A percentile compares a stretch with the other conserved stretches of the same genome.
Evolutionary conservation across 2,113 vertebrate species (phyloP).

Genomic region (Stigmatopora argus): DNA sequence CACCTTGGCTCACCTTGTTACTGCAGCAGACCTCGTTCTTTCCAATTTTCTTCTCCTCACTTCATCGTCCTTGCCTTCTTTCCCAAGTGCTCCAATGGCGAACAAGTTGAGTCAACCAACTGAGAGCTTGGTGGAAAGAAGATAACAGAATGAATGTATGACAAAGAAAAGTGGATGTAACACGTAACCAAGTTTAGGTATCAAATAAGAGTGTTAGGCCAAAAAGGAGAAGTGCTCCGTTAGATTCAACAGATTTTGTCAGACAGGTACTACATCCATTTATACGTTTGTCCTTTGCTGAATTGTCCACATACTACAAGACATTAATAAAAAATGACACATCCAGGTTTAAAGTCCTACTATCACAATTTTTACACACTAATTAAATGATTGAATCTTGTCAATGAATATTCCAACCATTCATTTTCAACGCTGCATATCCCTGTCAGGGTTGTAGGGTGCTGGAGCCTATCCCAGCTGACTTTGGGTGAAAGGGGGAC

Average conservation of each 20-base stretch:
- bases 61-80: constrained; percentile 37
- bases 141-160: background rate
- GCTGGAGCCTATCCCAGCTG: no score
- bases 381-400: no score
- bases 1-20: constrained; percentile 73
- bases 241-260: background rate
- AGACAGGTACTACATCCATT: background rate
- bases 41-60: constrained; percentile 26
- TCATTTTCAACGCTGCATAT: no score
- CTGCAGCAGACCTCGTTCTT: constrained; percentile 37
- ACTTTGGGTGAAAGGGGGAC: no score
- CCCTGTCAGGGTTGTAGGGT: no score
- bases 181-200: background rate
- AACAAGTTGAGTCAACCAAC: constrained; percentile 10
- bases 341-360: no score
- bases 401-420: no score
- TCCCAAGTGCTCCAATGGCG: constrained; percentile 37
- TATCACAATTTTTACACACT: no score
- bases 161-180: background rate
- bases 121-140: background rate
- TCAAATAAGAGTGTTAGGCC: background rate
- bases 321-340: no score
- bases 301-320: no score
- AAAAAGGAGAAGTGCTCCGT: no score
- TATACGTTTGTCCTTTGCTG: no score